These are phyloP conservation scores for Thecocarcelia acutangulata DNA, from an alignment of 2,888 invertebrate genomes.

Conservation along the genomic window DNA sequence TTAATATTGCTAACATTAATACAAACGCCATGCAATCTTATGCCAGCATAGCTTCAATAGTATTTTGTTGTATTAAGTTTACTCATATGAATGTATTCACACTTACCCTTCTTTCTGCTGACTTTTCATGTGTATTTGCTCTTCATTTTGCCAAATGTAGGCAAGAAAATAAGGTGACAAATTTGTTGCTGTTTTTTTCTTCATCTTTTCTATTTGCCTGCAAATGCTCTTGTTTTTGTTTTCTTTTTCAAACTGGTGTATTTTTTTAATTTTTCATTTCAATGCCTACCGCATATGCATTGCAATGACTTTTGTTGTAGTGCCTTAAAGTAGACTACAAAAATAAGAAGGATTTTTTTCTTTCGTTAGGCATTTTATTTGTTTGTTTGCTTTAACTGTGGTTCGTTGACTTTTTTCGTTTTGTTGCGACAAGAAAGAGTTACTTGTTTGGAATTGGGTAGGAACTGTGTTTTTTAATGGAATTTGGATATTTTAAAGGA, in stretches of 20 bases:
- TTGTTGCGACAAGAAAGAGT: constrained; percentile 34
- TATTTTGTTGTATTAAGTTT: constrained; percentile 51
- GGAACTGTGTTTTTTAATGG: background rate
- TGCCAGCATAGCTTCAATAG: constrained; percentile 12
- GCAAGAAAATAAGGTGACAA: constrained; percentile 66
- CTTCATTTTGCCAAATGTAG: constrained; percentile 56
- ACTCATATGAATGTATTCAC: constrained; percentile 65
- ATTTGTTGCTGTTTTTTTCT: constrained; percentile 30
- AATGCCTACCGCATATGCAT: constrained; percentile 58
- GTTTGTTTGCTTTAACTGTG: constrained; percentile 50
- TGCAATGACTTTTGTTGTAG: constrained; percentile 56
- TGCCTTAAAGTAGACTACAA: constrained; percentile 59
- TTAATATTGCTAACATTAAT: constrained; percentile 59
- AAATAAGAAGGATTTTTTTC: constrained; percentile 32
- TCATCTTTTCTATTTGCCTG: constrained; percentile 1
- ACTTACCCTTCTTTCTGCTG: constrained; percentile 56
- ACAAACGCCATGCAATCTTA: background rate
- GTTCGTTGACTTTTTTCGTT: constrained; percentile 44
- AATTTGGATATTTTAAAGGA: background rate
- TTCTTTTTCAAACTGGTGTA: constrained; percentile 7
- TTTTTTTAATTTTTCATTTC: constrained; percentile 36
- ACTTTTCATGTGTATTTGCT: constrained; percentile 41
- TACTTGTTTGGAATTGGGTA: constrained; percentile 22
- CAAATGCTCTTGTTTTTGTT: background rate
- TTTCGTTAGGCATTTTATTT: constrained; percentile 29